Conservation (phyloP, 2,113 vertebrate genomes). For the Nothoprocta perdicaria region DNA sequence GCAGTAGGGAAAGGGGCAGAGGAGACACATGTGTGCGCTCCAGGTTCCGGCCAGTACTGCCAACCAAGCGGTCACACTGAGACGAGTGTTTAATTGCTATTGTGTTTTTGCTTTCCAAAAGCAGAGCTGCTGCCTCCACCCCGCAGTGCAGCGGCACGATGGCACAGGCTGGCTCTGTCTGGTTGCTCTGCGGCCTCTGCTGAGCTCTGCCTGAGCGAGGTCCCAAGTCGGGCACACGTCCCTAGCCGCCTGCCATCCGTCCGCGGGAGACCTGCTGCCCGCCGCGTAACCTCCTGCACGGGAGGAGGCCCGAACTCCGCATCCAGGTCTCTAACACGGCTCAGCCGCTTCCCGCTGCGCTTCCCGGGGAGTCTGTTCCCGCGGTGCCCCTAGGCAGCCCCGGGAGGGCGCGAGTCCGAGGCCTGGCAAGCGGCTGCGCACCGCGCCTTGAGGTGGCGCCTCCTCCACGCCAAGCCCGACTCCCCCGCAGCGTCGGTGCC, state of each 20-base stretch:
- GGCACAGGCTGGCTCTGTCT: slow-evolving; percentile 52
- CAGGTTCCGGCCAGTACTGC: slow-evolving; percentile 6
- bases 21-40: not conserved
- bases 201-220: not conserved
- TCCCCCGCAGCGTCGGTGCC: not conserved
- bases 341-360: not conserved
- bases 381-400: not conserved
- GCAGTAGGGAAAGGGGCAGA: not conserved
- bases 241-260: not conserved
- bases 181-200: slow-evolving; percentile 19
- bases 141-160: slow-evolving; percentile 13
- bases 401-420: not conserved
- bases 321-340: too few species aligned
- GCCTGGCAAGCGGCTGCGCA: not conserved
- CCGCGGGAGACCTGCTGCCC: not conserved
- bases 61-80: slow-evolving; percentile 18
- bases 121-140: not conserved
- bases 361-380: not conserved
- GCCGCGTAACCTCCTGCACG: not conserved
- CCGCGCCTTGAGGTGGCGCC: not conserved
- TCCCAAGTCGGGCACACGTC: not conserved
- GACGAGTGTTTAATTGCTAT: slow-evolving; percentile 39
- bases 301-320: not conserved
- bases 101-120: slow-evolving; percentile 46
- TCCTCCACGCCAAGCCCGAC: not conserved